These are phyloP conservation scores for Idaea dimidiata DNA, from an alignment of 2,888 invertebrate genomes.

Conservation along the genomic window DNA sequence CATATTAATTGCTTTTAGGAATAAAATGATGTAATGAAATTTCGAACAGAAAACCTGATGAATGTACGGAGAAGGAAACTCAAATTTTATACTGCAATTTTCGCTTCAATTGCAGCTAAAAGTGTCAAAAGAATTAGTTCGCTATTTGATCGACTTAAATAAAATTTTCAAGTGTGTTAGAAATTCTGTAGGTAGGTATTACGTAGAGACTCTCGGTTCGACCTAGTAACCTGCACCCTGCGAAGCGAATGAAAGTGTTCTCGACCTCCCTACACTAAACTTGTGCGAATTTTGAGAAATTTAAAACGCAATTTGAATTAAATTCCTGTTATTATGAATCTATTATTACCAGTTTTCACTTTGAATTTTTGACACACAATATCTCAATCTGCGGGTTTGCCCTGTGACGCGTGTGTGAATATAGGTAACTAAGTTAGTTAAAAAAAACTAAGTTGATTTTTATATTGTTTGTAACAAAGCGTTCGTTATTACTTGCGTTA, in stretches of 20 bases:
- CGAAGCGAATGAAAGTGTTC: constrained; percentile 30
- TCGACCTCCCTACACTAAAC: constrained; percentile 15
- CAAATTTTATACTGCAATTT: too few species aligned
- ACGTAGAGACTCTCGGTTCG: constrained; percentile 35
- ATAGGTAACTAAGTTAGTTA: too few species aligned
- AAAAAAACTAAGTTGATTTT: too few species aligned
- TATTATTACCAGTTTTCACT: too few species aligned
- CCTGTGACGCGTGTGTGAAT: too few species aligned
- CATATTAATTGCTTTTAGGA: not conserved
- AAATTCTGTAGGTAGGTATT: constrained; percentile 26
- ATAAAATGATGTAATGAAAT: not conserved
- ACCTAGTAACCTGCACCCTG: constrained; percentile 39
- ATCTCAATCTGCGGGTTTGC: too few species aligned
- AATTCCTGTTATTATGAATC: not conserved
- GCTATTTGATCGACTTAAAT: constrained; percentile 22
- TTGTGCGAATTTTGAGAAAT: not conserved
- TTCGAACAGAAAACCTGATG: too few species aligned
- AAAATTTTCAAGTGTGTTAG: constrained; percentile 25
- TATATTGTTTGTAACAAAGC: too few species aligned
- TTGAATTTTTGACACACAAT: too few species aligned
- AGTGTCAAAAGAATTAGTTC: constrained; percentile 18
- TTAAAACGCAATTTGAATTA: not conserved
- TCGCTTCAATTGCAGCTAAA: constrained; percentile 12
- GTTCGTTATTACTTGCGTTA: not conserved
- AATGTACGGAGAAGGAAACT: too few species aligned